Evolutionary conservation across 2,888 invertebrate genomes (phyloP), one percentile per base, ranked within the genome.

Genomic region (Cataglyphis rosenhaueri): DNA sequence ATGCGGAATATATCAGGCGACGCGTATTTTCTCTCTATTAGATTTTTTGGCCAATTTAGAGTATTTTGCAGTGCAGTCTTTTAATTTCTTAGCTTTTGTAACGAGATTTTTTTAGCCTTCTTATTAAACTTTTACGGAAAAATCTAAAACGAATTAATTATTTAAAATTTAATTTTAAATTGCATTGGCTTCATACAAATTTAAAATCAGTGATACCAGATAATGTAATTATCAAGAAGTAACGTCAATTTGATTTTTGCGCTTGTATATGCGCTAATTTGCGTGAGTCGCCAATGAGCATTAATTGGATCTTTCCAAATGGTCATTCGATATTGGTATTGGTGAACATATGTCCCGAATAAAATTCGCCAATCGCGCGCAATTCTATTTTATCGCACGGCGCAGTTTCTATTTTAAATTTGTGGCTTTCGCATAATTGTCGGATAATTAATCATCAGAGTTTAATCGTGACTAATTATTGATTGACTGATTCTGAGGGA

Each of bases 1-100:
- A 78, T 70, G 70, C 59, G 57, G 59, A 59, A 59, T 35, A 9
- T 59, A 41, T 59, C 35, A 64, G 44, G 15, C 18, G 32, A 55
- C 29, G 38, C 52, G 65, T 64, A 66, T 66, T 59, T 76, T 65
- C 65, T 65, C 76, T 76, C 15, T 15, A 55, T 44, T 64, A 64
- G 18, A 75, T 64, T 75, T 25, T 52, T 74, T 25, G 8, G 29
- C 18, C 12, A 65, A 38, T 75, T 75, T 55, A 38, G 35, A 21
- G 4, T 52, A 66, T 66, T 65, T 76, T 9, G 38, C n/a, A 25
- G 25, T 12, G 25, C 9, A n/a, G 21, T 25, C 12, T 75, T 65
- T 52, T 25, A 44, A 15, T 61, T 29, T 61, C 18, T 65, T 25
- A 8, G 0, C 18, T 18, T 32, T 52, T 25, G n/a, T n/a, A 25